Evolutionary conservation across 2,113 vertebrate species (phyloP).

Genomic region (Harpagus bidentatus): DNA sequence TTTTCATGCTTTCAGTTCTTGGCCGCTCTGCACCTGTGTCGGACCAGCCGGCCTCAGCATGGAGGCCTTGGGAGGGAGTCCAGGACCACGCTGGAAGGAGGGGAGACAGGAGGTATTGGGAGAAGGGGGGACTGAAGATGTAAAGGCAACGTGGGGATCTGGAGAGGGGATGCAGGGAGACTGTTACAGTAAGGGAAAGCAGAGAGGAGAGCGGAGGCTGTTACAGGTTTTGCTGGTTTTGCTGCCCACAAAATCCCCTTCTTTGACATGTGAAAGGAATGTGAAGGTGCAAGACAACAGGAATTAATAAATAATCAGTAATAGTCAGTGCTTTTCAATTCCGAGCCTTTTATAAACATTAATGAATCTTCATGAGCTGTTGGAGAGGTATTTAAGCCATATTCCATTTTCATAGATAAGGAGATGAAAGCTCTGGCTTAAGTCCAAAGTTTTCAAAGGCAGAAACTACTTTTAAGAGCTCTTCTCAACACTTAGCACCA

Average conservation of each 20-base stretch:
- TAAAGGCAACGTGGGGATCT: neutral
- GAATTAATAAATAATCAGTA: slow-evolving; percentile 28
- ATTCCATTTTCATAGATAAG: slow-evolving; percentile 29
- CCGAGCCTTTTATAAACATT: neutral
- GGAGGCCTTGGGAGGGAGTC: neutral
- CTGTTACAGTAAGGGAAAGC: neutral
- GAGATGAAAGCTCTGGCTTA: slow-evolving; percentile 48
- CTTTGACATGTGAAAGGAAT: neutral
- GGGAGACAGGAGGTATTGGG: neutral
- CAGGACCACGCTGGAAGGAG: neutral
- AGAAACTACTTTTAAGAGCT: slow-evolving; percentile 20
- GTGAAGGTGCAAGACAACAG: neutral
- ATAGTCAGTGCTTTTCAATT: neutral
- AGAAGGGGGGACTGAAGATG: neutral
- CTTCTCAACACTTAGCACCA: neutral
- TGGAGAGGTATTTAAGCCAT: neutral
- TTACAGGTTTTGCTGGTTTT: neutral
- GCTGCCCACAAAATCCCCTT: neutral
- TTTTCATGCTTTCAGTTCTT: neutral
- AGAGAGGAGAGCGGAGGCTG: neutral
- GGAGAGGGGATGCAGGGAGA: neutral
- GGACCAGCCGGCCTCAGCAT: neutral
- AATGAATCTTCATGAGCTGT: neutral
- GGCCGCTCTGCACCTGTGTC: neutral
- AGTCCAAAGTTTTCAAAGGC: slow-evolving; percentile 36